Base-by-base conservation (phyloP, 2,113 vertebrate genomes). In the Petromus typicus region DNA sequence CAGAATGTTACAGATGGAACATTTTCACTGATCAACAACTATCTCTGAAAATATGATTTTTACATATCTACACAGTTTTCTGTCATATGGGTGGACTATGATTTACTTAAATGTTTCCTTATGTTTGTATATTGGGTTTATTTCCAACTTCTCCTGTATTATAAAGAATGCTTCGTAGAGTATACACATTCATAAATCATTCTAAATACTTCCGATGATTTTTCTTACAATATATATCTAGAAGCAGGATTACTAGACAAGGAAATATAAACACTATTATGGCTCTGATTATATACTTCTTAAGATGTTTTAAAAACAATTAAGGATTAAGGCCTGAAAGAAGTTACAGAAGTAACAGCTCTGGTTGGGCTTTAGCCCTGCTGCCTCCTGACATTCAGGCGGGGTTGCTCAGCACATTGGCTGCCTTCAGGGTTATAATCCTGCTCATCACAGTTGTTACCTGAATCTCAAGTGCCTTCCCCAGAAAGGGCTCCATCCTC, bases 151-250 rank as follows among this genome's bases (percentile, higher is more conserved):
- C 57, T 59, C 79, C 32, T 66, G 16, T 73, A 8, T 43, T 67
- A 56, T 71, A 67, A 61, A 64, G n/a, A 92, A 73, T 18, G 40
- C 14, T 94, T 85, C 40, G 12, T 11, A 45, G 59, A 67, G 59
- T 7, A 56, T 16, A 4, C 13, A 73, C 69, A 93, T 79, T 91
- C 67, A 66, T 89, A 82, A 78, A 66, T 45, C 83, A 43, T 71
- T 93, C 61, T 57, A 66, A 12, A 45, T 7, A 56, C 56, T 92
- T 88, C 54, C 23, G 25, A 66, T 76, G 30, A 34, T 82, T 82
- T 30, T 91, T 80, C 54, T 57, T n/a, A 78, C 79, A n/a, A 89
- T 61, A 87, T 67, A 61, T 71, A 94, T n/a, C 54, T n/a, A 79
- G 63, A 86, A 79, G 32, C 48, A 81, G 64, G 43, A 64, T 79